A percentile compares a stretch with the other conserved stretches of the same genome.
Evolutionary conservation across 2,797 vertebrate species (phyloP).

Genomic region (Distichodus sexfasciatus): DNA sequence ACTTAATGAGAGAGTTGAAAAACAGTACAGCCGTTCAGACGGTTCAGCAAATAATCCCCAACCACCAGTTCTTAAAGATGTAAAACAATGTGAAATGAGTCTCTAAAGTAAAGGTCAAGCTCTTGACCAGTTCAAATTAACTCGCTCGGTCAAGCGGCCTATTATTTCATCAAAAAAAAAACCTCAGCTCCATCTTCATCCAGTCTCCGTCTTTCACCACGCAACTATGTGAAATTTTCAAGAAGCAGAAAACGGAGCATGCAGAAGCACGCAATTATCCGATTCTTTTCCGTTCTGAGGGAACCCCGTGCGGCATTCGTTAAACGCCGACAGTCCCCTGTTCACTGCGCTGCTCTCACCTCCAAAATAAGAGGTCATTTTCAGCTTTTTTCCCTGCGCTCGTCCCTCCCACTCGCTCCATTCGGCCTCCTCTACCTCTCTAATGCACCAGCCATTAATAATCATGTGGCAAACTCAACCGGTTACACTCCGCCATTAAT

Average conservation of each 20-base stretch:
- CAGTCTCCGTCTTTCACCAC: background rate
- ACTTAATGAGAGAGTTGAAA: no score
- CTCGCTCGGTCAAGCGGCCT: no score
- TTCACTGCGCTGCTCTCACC: constrained; percentile 2
- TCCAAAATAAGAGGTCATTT: constrained; percentile 26
- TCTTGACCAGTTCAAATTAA: no score
- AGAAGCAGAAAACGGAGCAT: background rate
- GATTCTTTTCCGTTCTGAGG: no score
- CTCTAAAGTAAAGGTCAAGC: no score
- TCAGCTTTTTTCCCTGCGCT: constrained; percentile 9
- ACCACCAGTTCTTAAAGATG: no score
- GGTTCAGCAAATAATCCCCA: no score
- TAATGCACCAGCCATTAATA: constrained; percentile 72
- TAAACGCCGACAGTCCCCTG: constrained; percentile 11
- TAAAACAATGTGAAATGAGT: no score
- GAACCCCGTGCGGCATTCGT: constrained; percentile 3
- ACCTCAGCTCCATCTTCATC: background rate
- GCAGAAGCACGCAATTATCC: no score
- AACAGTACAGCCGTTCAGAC: no score
- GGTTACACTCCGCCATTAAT: constrained; percentile 72
- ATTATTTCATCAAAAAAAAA: background rate
- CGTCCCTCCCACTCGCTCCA: constrained; percentile 25
- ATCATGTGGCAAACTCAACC: constrained; percentile 61
- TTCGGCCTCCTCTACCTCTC: constrained; percentile 51
- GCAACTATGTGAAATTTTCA: background rate